Evolutionary conservation across 2,113 vertebrate species (phyloP).

Genomic region (Heloderma charlesbogerti): DNA sequence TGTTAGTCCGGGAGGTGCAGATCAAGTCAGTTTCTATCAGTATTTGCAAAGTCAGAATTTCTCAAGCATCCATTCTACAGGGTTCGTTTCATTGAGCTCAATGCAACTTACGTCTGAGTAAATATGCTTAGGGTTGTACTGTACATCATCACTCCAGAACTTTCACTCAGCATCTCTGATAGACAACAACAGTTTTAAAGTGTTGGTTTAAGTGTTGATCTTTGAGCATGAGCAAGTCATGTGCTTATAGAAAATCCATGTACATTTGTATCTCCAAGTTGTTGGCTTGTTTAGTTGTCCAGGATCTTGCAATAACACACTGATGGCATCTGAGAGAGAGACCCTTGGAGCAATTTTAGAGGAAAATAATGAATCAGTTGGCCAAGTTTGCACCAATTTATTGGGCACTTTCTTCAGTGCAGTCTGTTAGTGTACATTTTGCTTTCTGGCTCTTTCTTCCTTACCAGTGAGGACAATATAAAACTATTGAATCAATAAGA

Average conservation of each 20-base stretch:
- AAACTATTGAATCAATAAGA: background rate
- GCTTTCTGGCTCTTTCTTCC: background rate
- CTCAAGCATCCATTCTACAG: background rate
- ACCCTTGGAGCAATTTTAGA: background rate
- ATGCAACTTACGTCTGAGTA: background rate
- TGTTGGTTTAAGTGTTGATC: conserved; percentile 5
- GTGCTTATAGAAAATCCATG: conserved; percentile 1
- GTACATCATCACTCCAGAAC: background rate
- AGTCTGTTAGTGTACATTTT: background rate
- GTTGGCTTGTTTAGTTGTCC: background rate
- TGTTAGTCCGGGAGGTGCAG: too few species aligned
- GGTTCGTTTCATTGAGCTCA: background rate
- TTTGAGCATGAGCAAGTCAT: background rate
- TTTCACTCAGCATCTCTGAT: background rate
- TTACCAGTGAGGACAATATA: background rate
- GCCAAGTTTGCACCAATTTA: background rate
- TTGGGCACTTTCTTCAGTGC: background rate
- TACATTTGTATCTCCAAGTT: background rate
- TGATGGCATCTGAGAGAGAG: background rate
- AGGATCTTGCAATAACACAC: background rate
- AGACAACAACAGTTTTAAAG: background rate
- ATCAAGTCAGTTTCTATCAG: background rate
- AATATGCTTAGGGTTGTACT: background rate
- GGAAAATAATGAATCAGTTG: background rate
- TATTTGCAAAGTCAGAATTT: background rate